Conservation (phyloP, 2,797 vertebrate genomes). For the Notoglanidium macrostoma region DNA sequence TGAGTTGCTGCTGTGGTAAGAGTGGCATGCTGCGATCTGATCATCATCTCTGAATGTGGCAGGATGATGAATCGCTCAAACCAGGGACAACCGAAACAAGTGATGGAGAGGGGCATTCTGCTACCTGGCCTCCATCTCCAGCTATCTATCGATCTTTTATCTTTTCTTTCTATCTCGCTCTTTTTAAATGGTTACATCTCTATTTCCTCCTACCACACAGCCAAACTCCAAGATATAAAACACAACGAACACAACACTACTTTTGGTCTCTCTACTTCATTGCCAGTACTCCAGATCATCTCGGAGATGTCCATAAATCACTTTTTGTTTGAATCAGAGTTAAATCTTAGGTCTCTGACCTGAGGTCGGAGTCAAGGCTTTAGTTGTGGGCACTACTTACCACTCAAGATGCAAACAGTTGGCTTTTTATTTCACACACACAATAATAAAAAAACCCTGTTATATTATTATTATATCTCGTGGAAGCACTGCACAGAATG, state of each 20-base stretch:
- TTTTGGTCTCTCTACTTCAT: background rate
- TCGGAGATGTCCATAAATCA: conserved; percentile 5
- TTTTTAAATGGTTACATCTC: conserved; percentile 16
- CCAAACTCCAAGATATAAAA: conserved; percentile 14
- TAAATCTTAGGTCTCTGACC: background rate
- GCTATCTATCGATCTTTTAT: conserved; percentile 21
- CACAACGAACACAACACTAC: background rate
- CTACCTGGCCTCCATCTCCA: conserved; percentile 14
- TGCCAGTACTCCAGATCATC: background rate
- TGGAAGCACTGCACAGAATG: background rate
- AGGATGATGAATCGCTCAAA: conserved; percentile 49
- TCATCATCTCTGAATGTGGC: conserved; percentile 45
- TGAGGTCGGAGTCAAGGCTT: background rate
- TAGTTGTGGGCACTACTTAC: background rate
- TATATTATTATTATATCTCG: background rate
- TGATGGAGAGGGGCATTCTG: conserved; percentile 45
- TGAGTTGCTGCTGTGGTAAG: conserved; percentile 36
- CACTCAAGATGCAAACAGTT: background rate
- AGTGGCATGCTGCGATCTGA: conserved; percentile 44
- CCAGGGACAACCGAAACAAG: conserved; percentile 35
- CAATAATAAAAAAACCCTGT: too few relatives aligned
- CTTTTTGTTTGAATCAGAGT: background rate
- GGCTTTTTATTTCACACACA: conserved; percentile 6
- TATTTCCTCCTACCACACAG: conserved; percentile 22
- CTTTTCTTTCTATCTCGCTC: background rate